Conservation (phyloP, 2,113 vertebrate genomes). For the Brachypodius melanocephalos region DNA sequence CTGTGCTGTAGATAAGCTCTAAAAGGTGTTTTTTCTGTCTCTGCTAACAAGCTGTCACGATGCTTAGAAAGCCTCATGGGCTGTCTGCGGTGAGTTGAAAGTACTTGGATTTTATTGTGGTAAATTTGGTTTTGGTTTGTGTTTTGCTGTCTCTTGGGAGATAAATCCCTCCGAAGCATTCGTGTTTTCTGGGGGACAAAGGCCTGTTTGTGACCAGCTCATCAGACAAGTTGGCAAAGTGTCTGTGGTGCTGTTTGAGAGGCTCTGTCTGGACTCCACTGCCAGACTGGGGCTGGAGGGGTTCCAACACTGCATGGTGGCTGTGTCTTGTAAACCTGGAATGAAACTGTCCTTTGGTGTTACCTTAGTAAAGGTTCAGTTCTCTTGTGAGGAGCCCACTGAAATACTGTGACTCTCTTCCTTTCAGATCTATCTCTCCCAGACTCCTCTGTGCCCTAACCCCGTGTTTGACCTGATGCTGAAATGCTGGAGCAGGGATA, state of each 20-base stretch:
- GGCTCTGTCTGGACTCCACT: background rate
- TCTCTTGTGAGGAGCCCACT: background rate
- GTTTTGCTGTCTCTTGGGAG: constrained; percentile 22
- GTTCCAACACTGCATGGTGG: background rate
- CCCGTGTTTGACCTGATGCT: constrained; percentile 90
- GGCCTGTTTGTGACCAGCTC: constrained; percentile 15
- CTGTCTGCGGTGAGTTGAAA: constrained; percentile 58
- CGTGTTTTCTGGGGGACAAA: background rate
- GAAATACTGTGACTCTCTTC: background rate
- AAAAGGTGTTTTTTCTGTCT: constrained; percentile 67
- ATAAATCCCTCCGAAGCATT: background rate
- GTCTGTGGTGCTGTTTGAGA: background rate
- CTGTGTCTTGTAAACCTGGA: background rate
- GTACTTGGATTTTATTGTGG: constrained; percentile 26
- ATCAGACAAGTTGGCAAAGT: background rate
- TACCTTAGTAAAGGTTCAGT: background rate
- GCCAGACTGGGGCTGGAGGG: background rate
- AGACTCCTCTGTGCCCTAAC: constrained; percentile 87
- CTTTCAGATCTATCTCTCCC: constrained; percentile 88
- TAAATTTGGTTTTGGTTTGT: background rate
- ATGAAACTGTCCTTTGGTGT: background rate
- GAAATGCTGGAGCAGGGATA: constrained; percentile 93
- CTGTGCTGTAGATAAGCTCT: constrained; percentile 53
- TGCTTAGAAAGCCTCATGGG: constrained; percentile 56
- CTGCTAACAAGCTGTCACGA: constrained; percentile 65